Evolutionary conservation across 2,888 invertebrate species (phyloP).

Genomic region (Agrotis clavis): DNA sequence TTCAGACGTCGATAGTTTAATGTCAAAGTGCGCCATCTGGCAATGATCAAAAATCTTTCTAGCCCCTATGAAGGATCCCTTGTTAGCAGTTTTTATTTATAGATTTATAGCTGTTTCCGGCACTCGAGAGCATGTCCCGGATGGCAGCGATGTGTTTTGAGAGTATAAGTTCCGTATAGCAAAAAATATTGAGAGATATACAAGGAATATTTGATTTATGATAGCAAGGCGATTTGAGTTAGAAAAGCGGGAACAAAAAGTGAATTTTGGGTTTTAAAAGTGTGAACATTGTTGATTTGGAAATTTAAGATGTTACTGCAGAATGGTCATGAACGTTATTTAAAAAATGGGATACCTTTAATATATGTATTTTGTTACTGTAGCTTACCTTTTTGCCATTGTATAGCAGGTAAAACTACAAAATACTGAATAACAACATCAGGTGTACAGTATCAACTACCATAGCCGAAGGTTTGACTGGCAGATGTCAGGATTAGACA

Average conservation of each 20-base stretch:
- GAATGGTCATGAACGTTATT: neutral
- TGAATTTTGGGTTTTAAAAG: slow-evolving; percentile 11
- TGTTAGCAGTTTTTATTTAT: slow-evolving; percentile 79
- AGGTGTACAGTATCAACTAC: slow-evolving; percentile 39
- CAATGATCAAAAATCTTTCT: slow-evolving; percentile 60
- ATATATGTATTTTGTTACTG: neutral
- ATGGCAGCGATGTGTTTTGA: slow-evolving; percentile 82
- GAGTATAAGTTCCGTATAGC: slow-evolving; percentile 67
- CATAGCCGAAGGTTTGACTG: slow-evolving; percentile 45
- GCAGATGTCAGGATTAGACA: slow-evolving; percentile 50
- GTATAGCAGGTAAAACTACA: slow-evolving; percentile 26
- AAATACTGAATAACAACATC: slow-evolving; percentile 19
- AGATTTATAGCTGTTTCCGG: slow-evolving; percentile 82
- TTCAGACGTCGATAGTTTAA: slow-evolving; percentile 41
- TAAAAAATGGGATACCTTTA: neutral
- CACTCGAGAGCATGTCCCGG: slow-evolving; percentile 78
- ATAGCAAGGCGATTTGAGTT: slow-evolving; percentile 37
- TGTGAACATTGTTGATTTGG: slow-evolving; percentile 9
- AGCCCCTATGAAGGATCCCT: slow-evolving; percentile 67
- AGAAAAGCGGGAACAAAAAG: slow-evolving; percentile 17
- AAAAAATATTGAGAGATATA: slow-evolving; percentile 46
- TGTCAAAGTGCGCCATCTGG: slow-evolving; percentile 61
- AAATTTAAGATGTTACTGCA: neutral
- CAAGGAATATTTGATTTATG: slow-evolving; percentile 60
- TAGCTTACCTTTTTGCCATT: neutral